Base-by-base conservation (phyloP, 2,888 invertebrate genomes). In the Crossocerus cetratus region DNA sequence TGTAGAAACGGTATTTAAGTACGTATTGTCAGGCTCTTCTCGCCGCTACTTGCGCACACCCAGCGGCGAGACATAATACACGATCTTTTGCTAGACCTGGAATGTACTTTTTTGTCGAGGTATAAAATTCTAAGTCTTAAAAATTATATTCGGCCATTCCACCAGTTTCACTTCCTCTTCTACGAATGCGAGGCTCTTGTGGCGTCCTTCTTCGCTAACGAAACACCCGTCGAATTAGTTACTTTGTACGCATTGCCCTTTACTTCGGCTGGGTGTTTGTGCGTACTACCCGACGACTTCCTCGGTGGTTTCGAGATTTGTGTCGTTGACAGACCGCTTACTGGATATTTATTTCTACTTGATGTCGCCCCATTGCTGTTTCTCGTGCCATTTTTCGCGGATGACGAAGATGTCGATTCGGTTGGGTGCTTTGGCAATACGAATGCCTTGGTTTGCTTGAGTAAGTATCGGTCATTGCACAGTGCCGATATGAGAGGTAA, bases 401-500 rank as follows among this genome's bases (percentile, higher is more conserved):
- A 81, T 55, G 78, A 68, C 60, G 79, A 67, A 64, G 72, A 75
- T 72, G 73, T 83, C 77, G 45, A 78, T 68, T 88, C 88, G 53
- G 86, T 89, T 42, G 93, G 92, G 85, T 93, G 93, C 89, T 95
- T 95, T 65, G 95, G 95, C 92, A 94, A 93, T 78, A 95, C 96
- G 88, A 96, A 95, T 21, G 96, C 96, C 90, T 96, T 96, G 62
- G 96, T 97, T 91, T 97, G 97, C 91, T 96, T 96, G 71, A 97
- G 92, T 86, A 98, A 92, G 72, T 97, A 96, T 70, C 96, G 94
- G 91, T 98, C 98, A 89, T 98, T 98, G 92, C 97, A 98, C 82
- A 98, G 92, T 14, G 98, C 98, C 72, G 97, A 96, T 87, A 98
- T 97, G 74, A 98, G 92, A 20, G 98, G 98, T 90, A 98, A 92